These are phyloP conservation scores for Stenopsyche tienmushanensis DNA, from an alignment of 1,140 invertebrate species.

Conservation along the genomic window DNA sequence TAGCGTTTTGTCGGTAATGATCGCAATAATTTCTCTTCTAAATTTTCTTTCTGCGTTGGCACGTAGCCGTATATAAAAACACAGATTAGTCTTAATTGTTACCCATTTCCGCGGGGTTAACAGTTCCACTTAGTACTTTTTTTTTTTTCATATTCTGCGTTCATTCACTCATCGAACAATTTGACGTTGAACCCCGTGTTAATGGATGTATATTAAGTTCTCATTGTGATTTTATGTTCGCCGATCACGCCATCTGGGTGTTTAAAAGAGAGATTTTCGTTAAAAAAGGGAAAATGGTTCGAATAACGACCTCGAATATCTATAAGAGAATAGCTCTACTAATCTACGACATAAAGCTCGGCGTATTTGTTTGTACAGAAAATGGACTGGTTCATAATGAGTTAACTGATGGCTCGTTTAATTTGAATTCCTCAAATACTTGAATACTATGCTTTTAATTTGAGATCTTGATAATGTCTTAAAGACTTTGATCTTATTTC, in stretches of 20 bases:
- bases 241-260: constrained; percentile 33
- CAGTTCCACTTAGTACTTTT: background rate
- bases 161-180: constrained; percentile 26
- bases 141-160: background rate
- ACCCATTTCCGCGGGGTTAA: constrained; percentile 12
- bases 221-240: constrained; percentile 34
- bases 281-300: constrained; percentile 12
- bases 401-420: no score
- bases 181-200: constrained; percentile 22
- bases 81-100: constrained; percentile 24
- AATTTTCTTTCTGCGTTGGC: no score
- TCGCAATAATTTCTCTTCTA: background rate
- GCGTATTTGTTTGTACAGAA: no score
- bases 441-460: no score
- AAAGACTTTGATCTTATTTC: no score
- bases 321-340: background rate
- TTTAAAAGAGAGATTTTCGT: constrained; percentile 28
- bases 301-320: background rate
- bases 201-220: constrained; percentile 36
- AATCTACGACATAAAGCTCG: no score
- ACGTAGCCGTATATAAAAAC: background rate
- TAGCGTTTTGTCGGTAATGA: background rate
- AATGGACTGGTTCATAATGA: no score
- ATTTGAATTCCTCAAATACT: no score
- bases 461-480: no score